Percentiles rank a stretch among this genome's conserved stretches.
Conservation (phyloP, 2,113 vertebrate genomes). For the Tiliqua scincoides region DNA sequence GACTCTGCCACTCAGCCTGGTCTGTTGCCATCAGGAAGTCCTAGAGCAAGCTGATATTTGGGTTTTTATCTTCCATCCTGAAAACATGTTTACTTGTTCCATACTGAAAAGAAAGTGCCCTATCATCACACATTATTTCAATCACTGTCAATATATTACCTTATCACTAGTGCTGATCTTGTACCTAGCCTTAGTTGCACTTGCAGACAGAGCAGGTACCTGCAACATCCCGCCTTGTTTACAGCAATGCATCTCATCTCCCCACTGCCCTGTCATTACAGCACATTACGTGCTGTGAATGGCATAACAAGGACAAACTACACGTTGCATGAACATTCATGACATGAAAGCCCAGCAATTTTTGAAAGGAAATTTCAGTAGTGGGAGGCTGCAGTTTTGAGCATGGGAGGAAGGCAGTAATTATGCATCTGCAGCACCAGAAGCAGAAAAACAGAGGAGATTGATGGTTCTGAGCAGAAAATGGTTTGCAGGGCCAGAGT, state of each 20-base stretch:
- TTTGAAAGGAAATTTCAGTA: too few species aligned
- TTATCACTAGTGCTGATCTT: background rate
- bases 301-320: too few species aligned
- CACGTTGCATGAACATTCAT: too few species aligned
- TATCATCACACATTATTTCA: background rate
- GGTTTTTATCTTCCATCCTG: background rate
- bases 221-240: background rate
- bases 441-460: background rate
- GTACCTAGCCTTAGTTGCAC: background rate
- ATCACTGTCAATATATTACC: background rate
- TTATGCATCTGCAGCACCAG: background rate
- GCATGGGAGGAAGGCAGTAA: background rate
- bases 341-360: too few species aligned
- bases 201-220: background rate
- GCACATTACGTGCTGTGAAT: background rate
- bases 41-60: background rate
- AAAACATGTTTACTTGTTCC: background rate
- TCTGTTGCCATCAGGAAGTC: background rate
- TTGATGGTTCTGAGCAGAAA: background rate
- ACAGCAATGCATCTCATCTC: background rate
- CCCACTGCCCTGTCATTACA: background rate
- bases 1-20: background rate
- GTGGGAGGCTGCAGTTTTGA: too few species aligned
- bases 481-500: background rate
- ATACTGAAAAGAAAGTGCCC: background rate